Evolutionary conservation across 2,797 vertebrate species (phyloP), one percentile per base, ranked within the genome.

Genomic region (Myripristis jacobus): DNA sequence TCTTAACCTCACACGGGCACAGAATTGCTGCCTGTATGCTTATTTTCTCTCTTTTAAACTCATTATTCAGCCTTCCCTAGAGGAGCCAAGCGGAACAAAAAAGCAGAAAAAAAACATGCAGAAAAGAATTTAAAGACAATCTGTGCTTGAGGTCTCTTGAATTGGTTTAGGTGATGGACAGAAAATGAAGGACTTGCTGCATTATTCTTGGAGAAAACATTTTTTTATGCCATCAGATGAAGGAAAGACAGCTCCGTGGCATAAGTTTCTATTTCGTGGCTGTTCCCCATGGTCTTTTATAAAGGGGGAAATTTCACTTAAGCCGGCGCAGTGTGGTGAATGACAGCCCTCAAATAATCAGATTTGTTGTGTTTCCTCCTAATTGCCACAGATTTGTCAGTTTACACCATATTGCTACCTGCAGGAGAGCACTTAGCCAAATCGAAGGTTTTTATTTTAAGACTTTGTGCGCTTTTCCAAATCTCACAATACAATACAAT

Each of bases 371-470:
- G 36, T 57, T 48, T 54, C 27, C 46, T 48, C 43, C 59, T 54
- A 21, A 69, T 25, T 64, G 21, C 52, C 51, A 3, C 21, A 53
- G 61, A 55, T 81, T 64, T 73, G 44, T 62, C 68, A 31, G 52
- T 31, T 66, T 18, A 38, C 36, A 46, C n/a, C 25, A 66, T 57
- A 12, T 70, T 54, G 10, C 57, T 62, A 74, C 31, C 69, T 66
- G 65, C 71, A 65, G 56, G 60, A 70, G 46, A 72, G 80, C 73
- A 73, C 77, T 86, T 69, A 59, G 65, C 50, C 56, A 52, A 79
- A 79, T 74, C 70, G 58, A 78, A 53, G 34, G 46, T 44, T 74
- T 78, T 81, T 57, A 52, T 69, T 67, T 43, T 11, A 56, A 70
- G 51, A 53, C 9, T 63, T 34, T 61, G 64, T 66, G 52, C 38